Evolutionary conservation across 2,888 invertebrate genomes (phyloP).

Genomic region (Melanostoma mellinum): DNA sequence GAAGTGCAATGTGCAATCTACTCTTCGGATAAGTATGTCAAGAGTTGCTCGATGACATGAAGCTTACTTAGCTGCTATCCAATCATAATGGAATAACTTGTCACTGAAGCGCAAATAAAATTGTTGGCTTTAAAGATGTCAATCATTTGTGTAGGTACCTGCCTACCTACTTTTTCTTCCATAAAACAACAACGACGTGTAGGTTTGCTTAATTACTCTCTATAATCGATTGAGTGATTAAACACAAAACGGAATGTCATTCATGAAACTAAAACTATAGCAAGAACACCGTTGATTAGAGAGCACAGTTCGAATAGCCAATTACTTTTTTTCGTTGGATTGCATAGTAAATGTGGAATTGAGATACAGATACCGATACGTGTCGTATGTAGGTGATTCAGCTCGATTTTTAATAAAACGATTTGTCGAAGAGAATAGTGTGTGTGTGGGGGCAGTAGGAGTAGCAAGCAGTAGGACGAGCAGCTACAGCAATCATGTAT

Average conservation of each 20-base stretch:
- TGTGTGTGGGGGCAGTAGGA: background rate
- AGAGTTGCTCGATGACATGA: constrained; percentile 52
- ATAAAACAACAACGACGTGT: constrained; percentile 32
- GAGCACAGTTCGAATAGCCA: constrained; percentile 13
- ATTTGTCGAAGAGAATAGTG: constrained; percentile 1
- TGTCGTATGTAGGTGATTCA: background rate
- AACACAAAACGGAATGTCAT: constrained; percentile 52
- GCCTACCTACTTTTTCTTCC: background rate
- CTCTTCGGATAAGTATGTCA: constrained; percentile 41
- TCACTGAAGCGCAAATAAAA: no score
- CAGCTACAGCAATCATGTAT: no score
- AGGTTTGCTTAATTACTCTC: constrained; percentile 53
- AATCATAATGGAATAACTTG: no score
- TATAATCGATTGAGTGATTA: constrained; percentile 60
- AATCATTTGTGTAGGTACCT: constrained; percentile 38
- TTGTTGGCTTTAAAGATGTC: constrained; percentile 27
- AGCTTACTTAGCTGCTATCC: constrained; percentile 17
- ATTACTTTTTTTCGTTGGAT: background rate
- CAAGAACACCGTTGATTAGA: constrained; percentile 51
- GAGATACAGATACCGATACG: background rate
- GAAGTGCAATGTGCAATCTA: constrained; percentile 30
- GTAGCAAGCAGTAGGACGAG: no score
- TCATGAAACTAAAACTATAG: constrained; percentile 3
- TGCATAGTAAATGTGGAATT: background rate
- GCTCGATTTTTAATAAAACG: constrained; percentile 28